Conservation (phyloP, 2,797 vertebrate species). For the Urosaurus nigricauda region DNA sequence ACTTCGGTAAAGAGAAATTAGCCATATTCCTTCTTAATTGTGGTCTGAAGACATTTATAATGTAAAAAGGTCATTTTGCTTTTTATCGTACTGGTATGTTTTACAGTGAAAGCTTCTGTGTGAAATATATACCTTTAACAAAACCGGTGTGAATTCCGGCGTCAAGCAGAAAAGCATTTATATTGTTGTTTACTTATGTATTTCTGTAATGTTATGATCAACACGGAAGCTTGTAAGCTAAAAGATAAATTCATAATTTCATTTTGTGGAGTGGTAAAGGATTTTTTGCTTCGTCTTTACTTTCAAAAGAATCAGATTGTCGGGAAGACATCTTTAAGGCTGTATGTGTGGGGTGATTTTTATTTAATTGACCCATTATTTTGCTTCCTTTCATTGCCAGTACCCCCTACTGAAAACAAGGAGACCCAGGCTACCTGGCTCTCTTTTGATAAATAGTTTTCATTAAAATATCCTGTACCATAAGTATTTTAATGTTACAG, state of each 20-base stretch:
- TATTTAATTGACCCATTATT: constrained; percentile 87
- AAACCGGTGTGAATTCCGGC: constrained; percentile 28
- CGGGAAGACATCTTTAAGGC: constrained; percentile 76
- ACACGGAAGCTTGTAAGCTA: constrained; percentile 54
- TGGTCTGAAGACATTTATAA: background rate
- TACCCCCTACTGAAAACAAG: constrained; percentile 83
- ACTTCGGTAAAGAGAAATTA: constrained; percentile 19
- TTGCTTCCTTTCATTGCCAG: constrained; percentile 80
- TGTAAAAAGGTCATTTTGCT: background rate
- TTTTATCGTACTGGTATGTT: background rate
- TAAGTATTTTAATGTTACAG: constrained; percentile 88
- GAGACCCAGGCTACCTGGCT: constrained; percentile 84
- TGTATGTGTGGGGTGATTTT: background rate
- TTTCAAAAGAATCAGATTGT: constrained; percentile 67
- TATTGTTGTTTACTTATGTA: constrained; percentile 43
- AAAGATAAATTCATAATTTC: constrained; percentile 57
- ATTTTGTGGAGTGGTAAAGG: constrained; percentile 62
- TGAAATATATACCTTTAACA: constrained; percentile 49
- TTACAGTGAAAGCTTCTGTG: constrained; percentile 30
- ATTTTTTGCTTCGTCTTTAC: constrained; percentile 49
- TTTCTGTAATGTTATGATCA: constrained; percentile 46
- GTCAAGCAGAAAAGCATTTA: constrained; percentile 61
- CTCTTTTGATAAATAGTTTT: constrained; percentile 88
- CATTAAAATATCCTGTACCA: constrained; percentile 88
- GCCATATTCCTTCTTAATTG: constrained; percentile 45